Percentiles rank a stretch among this genome's conserved stretches.
Conservation (phyloP, 2,888 invertebrate species). For the Drosophila neoperkinsi region DNA sequence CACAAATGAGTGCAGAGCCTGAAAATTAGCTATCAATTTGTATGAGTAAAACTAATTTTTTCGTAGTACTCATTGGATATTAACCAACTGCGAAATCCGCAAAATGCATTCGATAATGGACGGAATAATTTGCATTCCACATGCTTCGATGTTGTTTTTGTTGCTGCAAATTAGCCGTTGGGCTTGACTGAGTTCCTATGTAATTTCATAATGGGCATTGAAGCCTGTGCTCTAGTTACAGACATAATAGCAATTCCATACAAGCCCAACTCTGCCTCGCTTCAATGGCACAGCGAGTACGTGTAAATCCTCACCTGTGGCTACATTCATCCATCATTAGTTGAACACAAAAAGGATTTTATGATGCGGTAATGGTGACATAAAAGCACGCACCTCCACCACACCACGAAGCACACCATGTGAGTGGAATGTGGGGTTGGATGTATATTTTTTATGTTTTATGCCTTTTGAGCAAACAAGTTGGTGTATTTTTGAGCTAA, state of each 20-base stretch:
- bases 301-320: constrained; percentile 62
- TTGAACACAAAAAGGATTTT: constrained; percentile 81
- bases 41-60: constrained; percentile 27
- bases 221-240: constrained; percentile 28
- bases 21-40: constrained; percentile 63
- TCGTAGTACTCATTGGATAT: constrained; percentile 21
- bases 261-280: background rate
- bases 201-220: constrained; percentile 50
- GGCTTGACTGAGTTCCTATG: constrained; percentile 16
- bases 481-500: constrained; percentile 74
- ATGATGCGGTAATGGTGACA: constrained; percentile 78
- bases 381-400: constrained; percentile 60
- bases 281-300: background rate
- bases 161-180: constrained; percentile 19
- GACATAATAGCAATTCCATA: constrained; percentile 22
- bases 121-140: constrained; percentile 4
- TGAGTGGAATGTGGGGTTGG: constrained; percentile 5
- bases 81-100: constrained; percentile 42
- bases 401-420: background rate
- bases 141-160: constrained; percentile 1
- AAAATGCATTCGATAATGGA: constrained; percentile 38
- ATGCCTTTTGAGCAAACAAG: constrained; percentile 79
- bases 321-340: constrained; percentile 77
- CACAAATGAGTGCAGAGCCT: too few relatives aligned
- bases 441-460: constrained; percentile 64